phyloP scores from a whole-genome alignment of 2,113 vertebrate species.

The Ciconia stormi region DNA sequence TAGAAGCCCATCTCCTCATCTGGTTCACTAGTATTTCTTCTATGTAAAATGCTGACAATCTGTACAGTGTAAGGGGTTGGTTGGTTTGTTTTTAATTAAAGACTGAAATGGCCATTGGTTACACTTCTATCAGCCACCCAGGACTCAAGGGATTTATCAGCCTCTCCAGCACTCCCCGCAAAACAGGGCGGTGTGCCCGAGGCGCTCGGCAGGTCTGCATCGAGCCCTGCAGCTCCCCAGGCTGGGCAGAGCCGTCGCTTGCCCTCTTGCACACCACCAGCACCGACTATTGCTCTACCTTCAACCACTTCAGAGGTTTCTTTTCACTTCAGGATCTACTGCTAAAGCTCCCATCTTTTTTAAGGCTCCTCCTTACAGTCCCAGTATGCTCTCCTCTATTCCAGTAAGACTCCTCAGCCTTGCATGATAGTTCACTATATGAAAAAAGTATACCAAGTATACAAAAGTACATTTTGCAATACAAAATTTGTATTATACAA shows the following conservation, averaged over 20 bases:
- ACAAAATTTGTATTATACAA: fast-evolving
- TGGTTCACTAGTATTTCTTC: not conserved
- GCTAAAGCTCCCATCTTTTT: not conserved
- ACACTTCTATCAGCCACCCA: not conserved
- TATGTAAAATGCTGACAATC: not conserved
- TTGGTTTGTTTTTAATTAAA: not conserved
- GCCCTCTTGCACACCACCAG: not conserved
- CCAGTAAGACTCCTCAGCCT: not conserved
- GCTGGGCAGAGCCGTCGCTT: not conserved
- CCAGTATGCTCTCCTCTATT: fast-evolving
- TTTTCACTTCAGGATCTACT: not conserved
- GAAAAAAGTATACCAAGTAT: not conserved
- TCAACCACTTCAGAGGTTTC: not conserved
- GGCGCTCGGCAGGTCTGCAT: not conserved
- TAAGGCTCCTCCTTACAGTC: not conserved
- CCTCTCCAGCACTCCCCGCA: not conserved
- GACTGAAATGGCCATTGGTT: not conserved
- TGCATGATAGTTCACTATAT: fast-evolving
- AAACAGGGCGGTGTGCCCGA: not conserved
- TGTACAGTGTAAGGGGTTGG: not conserved
- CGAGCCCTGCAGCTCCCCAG: not conserved
- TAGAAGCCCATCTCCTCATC: not conserved
- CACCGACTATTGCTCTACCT: not conserved
- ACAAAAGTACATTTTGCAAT: not conserved
- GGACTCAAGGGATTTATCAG: not conserved